phyloP scores from a whole-genome alignment of 2,797 vertebrate species.

The Pseudochirops corinnae region DNA sequence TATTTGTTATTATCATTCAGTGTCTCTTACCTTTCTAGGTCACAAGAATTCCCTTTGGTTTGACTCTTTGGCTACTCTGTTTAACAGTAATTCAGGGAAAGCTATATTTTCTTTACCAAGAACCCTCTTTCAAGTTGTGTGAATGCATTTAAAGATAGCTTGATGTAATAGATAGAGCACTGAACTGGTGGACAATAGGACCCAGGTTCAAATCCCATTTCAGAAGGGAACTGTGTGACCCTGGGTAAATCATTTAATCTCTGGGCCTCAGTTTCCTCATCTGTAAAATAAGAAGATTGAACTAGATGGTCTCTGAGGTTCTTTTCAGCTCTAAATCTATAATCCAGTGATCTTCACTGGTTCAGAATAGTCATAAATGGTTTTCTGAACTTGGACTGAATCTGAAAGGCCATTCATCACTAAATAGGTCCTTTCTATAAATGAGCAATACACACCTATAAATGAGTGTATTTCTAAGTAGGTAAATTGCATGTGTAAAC shows the following conservation, averaged over 20 bases:
- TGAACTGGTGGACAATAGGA: neutral
- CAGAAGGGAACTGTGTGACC: neutral
- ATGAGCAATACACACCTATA: neutral
- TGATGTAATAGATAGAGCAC: neutral
- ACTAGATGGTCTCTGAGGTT: neutral
- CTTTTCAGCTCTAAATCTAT: neutral
- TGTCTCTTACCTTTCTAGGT: neutral
- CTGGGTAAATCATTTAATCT: neutral
- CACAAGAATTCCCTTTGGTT: neutral
- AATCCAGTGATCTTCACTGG: neutral
- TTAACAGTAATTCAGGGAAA: neutral
- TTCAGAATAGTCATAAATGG: neutral
- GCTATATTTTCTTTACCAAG: conserved; percentile 12
- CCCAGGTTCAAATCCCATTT: neutral
- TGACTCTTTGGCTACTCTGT: neutral
- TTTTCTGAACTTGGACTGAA: neutral
- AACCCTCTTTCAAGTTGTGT: neutral
- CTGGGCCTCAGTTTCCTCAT: neutral
- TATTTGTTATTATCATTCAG: neutral
- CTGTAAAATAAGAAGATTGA: neutral
- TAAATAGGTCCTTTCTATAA: neutral
- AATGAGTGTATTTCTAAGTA: neutral
- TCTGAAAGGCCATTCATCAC: neutral
- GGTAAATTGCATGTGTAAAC: neutral
- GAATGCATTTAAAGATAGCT: neutral